These are phyloP conservation scores for Hypomecis punctinalis DNA, from an alignment of 2,888 invertebrate species.

Conservation along the genomic window DNA sequence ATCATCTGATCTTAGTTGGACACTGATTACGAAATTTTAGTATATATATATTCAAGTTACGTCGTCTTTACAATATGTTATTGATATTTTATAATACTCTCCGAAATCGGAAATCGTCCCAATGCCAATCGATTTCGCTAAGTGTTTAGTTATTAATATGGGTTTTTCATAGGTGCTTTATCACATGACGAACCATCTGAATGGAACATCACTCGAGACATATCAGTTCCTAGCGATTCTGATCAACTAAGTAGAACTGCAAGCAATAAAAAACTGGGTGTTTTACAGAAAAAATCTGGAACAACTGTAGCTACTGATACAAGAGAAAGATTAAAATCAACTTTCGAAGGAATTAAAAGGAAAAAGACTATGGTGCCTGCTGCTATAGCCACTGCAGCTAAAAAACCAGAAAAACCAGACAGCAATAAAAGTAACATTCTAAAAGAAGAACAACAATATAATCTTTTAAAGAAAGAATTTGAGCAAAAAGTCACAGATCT, in stretches of 20 bases:
- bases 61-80: too few species aligned
- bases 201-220: conserved; percentile 61
- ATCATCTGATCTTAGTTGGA: too few species aligned
- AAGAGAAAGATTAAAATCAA: neutral
- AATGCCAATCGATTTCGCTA: too few species aligned
- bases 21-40: too few species aligned
- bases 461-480: conserved; percentile 49
- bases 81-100: too few species aligned
- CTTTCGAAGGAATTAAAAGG: neutral
- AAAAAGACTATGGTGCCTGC: neutral
- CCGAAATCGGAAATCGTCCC: too few species aligned
- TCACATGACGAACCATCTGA: conserved; percentile 53
- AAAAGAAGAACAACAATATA: conserved; percentile 45
- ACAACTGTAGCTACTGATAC: neutral
- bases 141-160: too few species aligned
- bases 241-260: conserved; percentile 51
- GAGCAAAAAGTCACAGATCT: conserved; percentile 51
- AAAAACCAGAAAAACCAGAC: neutral
- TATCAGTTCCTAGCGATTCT: conserved; percentile 20
- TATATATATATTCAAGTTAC: too few species aligned
- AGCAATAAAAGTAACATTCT: conserved; percentile 15
- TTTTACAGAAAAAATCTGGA: conserved; percentile 15
- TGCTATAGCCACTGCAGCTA: neutral
- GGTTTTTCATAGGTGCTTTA: conserved; percentile 21
- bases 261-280: conserved; percentile 45